Conservation (phyloP, 1,140 invertebrate genomes). For the Araneus ventricosus region DNA sequence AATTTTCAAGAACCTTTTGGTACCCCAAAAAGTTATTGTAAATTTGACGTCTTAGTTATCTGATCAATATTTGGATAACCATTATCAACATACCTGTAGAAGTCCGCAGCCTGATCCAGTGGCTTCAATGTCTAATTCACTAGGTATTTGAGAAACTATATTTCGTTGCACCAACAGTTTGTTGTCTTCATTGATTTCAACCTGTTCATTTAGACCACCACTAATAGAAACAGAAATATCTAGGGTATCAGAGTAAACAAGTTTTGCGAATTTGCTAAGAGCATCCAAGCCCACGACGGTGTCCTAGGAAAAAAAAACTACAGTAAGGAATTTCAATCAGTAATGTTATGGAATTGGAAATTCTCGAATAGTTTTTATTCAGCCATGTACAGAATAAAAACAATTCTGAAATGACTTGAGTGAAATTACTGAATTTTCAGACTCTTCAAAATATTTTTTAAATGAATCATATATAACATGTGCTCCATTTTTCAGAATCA, state of each 20-base stretch:
- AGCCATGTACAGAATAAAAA: too few relatives aligned
- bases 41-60: too few relatives aligned
- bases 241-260: conserved; percentile 78
- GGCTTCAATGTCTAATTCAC: conserved; percentile 81
- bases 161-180: conserved; percentile 80
- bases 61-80: too few relatives aligned
- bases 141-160: conserved; percentile 80
- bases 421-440: too few relatives aligned
- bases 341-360: too few relatives aligned
- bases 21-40: too few relatives aligned
- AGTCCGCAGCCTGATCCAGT: conserved; percentile 84
- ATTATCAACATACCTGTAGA: conserved; percentile 80
- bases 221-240: conserved; percentile 80
- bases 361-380: too few relatives aligned
- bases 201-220: conserved; percentile 78
- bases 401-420: too few relatives aligned
- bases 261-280: conserved; percentile 83
- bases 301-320: conserved; percentile 81
- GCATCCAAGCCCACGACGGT: conserved; percentile 86
- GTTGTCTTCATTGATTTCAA: conserved; percentile 80
- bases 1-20: too few relatives aligned
- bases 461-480: too few relatives aligned
- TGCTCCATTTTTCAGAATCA: too few relatives aligned
- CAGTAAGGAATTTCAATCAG: neutral
- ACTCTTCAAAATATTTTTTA: too few relatives aligned